Evolutionary conservation across 2,888 invertebrate genomes (phyloP).

Genomic region (Meteorus colon): DNA sequence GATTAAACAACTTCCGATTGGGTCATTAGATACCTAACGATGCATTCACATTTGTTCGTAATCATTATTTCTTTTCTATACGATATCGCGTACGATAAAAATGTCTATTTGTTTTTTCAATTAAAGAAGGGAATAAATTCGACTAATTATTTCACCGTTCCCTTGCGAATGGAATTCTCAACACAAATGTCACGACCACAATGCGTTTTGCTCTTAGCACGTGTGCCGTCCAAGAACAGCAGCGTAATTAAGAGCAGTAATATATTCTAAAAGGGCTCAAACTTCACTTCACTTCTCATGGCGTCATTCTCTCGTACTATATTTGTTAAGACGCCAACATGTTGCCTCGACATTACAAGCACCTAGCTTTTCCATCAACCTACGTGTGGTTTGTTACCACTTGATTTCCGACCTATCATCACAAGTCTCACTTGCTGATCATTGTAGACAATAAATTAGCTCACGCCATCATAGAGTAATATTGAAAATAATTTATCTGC

Average conservation of each 20-base stretch:
- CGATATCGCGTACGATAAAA: neutral
- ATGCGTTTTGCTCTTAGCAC: slow-evolving; percentile 26
- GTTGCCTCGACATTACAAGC: neutral
- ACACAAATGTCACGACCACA: neutral
- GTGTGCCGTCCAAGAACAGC: neutral
- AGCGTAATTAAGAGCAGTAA: slow-evolving; percentile 53
- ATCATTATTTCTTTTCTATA: neutral
- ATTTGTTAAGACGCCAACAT: slow-evolving; percentile 24
- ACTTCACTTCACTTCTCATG: slow-evolving; percentile 43
- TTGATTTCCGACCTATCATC: slow-evolving; percentile 52
- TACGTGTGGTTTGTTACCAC: slow-evolving; percentile 42
- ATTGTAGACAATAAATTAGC: slow-evolving; percentile 53
- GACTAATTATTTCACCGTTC: neutral
- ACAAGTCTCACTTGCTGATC: slow-evolving; percentile 49
- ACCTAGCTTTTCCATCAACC: slow-evolving; percentile 27
- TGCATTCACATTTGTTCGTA: slow-evolving; percentile 7
- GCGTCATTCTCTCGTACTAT: slow-evolving; percentile 37
- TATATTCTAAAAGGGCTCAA: slow-evolving; percentile 50
- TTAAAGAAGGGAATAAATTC: neutral
- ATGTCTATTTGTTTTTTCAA: neutral
- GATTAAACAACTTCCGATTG: slow-evolving; percentile 32
- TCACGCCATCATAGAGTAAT: slow-evolving; percentile 50
- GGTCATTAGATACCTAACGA: slow-evolving; percentile 29
- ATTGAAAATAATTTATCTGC: slow-evolving; percentile 50
- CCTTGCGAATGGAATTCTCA: neutral